phyloP scores from a whole-genome alignment of 2,888 invertebrate species.

The Pachliopta kotzebuea region DNA sequence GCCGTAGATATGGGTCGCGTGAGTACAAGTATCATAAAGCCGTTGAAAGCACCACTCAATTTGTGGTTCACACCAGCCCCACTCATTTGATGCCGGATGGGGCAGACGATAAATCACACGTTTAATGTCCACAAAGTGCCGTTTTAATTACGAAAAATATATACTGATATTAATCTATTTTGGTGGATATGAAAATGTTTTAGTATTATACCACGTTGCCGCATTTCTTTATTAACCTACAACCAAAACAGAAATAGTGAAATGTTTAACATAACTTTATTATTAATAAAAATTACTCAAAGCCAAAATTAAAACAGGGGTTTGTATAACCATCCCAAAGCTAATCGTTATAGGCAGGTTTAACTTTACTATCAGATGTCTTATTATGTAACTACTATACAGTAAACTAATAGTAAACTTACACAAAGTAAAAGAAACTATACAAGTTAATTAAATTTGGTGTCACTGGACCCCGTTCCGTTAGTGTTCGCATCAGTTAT shows the following conservation, averaged over 20 bases:
- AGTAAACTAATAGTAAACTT: too few relatives aligned
- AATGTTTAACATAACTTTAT: too few relatives aligned
- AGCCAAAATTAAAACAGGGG: too few relatives aligned
- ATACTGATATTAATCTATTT: conserved; percentile 1
- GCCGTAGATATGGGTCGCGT: conserved; percentile 1
- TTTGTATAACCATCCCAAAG: too few relatives aligned
- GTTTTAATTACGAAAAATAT: conserved; percentile 2
- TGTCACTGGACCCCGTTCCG: too few relatives aligned
- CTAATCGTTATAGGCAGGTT: too few relatives aligned
- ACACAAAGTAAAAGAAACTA: too few relatives aligned
- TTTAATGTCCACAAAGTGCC: conserved; percentile 10
- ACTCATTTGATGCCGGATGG: conserved; percentile 2
- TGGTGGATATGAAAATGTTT: background rate
- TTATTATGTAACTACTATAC: too few relatives aligned
- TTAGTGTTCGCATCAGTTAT: too few relatives aligned
- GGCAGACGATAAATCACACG: conserved; percentile 7
- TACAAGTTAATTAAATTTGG: too few relatives aligned
- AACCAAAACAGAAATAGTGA: background rate
- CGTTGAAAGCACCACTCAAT: conserved; percentile 11
- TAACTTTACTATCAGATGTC: too few relatives aligned
- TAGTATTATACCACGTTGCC: background rate
- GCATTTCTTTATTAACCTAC: background rate
- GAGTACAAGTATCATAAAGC: background rate
- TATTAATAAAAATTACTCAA: too few relatives aligned
- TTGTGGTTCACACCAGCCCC: conserved; percentile 3